These are phyloP conservation scores for Oxyteleia sp. DNA, from an alignment of 2,888 invertebrate genomes.

Conservation along the genomic window DNA sequence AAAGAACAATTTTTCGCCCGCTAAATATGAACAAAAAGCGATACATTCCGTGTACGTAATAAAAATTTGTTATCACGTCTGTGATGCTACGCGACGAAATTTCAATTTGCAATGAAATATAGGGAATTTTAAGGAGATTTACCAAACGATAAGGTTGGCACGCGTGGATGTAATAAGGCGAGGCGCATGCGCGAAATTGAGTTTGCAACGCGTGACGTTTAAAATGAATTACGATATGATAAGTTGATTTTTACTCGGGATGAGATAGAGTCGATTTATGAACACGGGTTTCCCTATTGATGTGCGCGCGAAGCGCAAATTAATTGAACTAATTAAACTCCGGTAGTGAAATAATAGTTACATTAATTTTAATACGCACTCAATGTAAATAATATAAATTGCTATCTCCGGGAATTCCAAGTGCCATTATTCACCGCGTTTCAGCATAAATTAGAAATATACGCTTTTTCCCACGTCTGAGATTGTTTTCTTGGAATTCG, in stretches of 20 bases:
- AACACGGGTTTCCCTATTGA: slow-evolving; percentile 33
- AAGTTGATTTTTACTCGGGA: slow-evolving; percentile 32
- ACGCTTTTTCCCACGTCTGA: slow-evolving; percentile 38
- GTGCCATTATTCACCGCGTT: slow-evolving; percentile 44
- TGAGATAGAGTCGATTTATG: slow-evolving; percentile 51
- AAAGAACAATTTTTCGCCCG: no score
- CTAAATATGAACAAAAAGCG: no score
- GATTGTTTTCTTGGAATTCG: slow-evolving; percentile 59
- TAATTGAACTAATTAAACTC: slow-evolving; percentile 65
- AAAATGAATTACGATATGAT: slow-evolving; percentile 60
- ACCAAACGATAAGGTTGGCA: slow-evolving; percentile 39
- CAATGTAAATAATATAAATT: slow-evolving; percentile 59
- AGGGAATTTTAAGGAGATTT: slow-evolving; percentile 25
- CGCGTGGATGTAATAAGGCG: slow-evolving; percentile 26
- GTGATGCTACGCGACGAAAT: no score
- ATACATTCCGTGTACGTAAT: no score
- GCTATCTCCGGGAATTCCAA: slow-evolving; percentile 43
- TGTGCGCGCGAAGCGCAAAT: slow-evolving; percentile 51
- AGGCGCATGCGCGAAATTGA: slow-evolving; percentile 28
- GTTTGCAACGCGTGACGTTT: slow-evolving; percentile 19
- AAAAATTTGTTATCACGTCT: no score
- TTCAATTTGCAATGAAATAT: no score
- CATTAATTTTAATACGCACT: slow-evolving; percentile 54
- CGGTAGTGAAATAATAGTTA: slow-evolving; percentile 64
- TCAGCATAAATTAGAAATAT: slow-evolving; percentile 37